Evolutionary conservation across 2,888 invertebrate genomes (phyloP).

Genomic region (Psylliodes chrysocephalus): DNA sequence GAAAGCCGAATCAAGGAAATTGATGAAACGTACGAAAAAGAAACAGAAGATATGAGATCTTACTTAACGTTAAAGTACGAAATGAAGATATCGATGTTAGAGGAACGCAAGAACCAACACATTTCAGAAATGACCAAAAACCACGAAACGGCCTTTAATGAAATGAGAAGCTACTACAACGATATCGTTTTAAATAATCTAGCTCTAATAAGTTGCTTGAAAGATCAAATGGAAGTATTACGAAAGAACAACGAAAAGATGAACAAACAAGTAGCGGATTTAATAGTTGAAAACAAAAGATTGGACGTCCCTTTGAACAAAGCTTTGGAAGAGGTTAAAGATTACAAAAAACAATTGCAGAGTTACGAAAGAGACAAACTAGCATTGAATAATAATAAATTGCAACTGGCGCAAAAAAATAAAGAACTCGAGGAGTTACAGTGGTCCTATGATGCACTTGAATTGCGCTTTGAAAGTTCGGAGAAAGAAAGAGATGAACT

Average conservation of each 20-base stretch:
- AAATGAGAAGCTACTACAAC: conserved; percentile 95
- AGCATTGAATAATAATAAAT: conserved; percentile 67
- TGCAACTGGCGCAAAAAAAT: conserved; percentile 61
- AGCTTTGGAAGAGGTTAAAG: conserved; percentile 76
- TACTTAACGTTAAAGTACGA: conserved; percentile 77
- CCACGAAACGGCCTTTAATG: conserved; percentile 86
- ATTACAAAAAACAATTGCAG: conserved; percentile 79
- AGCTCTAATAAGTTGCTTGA: conserved; percentile 86
- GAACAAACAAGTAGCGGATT: conserved; percentile 74
- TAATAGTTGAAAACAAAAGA: conserved; percentile 78
- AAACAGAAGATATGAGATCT: conserved; percentile 76
- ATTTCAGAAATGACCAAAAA: conserved; percentile 81
- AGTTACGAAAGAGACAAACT: conserved; percentile 88
- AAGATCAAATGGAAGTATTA: conserved; percentile 79
- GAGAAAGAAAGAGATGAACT: conserved; percentile 81
- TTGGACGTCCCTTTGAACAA: conserved; percentile 78
- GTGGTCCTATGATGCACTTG: conserved; percentile 77
- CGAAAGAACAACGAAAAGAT: conserved; percentile 83
- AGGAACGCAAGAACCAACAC: conserved; percentile 91
- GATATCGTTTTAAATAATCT: conserved; percentile 94
- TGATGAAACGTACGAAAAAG: conserved; percentile 78
- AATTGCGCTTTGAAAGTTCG: conserved; percentile 80
- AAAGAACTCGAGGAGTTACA: conserved; percentile 71
- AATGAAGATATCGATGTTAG: conserved; percentile 88
- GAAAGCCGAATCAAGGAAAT: conserved; percentile 75